These are phyloP conservation scores for Pandemis corylana DNA, from an alignment of 2,888 invertebrate genomes.

Conservation along the genomic window DNA sequence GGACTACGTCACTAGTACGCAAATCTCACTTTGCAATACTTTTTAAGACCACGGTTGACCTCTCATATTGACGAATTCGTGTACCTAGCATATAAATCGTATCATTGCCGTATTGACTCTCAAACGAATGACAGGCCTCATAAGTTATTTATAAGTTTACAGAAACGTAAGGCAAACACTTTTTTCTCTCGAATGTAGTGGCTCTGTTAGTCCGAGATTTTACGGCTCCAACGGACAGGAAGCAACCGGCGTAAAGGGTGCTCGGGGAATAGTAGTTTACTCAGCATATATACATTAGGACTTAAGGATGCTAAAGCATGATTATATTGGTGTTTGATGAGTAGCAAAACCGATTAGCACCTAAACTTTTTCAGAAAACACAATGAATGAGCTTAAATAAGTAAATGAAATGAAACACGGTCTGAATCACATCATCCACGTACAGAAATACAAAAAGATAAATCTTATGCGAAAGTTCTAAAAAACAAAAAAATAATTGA, in stretches of 20 bases:
- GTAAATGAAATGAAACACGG: too few species aligned
- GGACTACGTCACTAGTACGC: neutral
- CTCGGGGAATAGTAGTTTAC: neutral
- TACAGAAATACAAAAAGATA: too few species aligned
- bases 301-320: neutral
- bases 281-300: neutral
- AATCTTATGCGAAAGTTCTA: neutral
- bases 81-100: constrained; percentile 8
- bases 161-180: constrained; percentile 2
- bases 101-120: neutral
- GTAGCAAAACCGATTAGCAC: neutral
- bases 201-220: neutral
- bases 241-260: neutral
- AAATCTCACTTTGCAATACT: neutral
- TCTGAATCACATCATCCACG: too few species aligned
- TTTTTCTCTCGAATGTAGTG: neutral
- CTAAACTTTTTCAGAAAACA: neutral
- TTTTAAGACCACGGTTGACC: neutral
- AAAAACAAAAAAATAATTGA: constrained; percentile 6
- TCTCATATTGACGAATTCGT: neutral
- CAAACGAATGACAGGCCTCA: neutral
- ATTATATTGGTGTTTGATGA: neutral
- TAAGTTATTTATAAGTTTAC: constrained; percentile 17
- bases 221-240: neutral
- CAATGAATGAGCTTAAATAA: too few species aligned